Evolutionary conservation across 2,888 invertebrate species (phyloP), one percentile per base, ranked within the genome.

Genomic region (Hypolimnas misippus): DNA sequence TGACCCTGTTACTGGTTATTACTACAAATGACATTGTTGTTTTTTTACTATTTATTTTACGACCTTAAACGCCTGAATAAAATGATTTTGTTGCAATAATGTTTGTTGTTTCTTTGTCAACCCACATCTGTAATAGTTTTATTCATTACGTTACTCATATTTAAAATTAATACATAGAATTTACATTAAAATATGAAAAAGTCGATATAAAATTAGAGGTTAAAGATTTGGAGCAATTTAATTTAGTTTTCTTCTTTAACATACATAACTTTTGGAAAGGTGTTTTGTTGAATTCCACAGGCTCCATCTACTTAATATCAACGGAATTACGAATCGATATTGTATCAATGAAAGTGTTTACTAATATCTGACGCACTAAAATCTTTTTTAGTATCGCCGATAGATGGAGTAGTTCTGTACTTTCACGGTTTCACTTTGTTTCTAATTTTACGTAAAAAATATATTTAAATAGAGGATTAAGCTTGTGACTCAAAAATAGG

Each of bases 1-100:
- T 62, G 85, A 88, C 38, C 73, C 86, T 0, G 59, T 77, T 66
- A 77, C 79, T 29, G 92, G 92, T 3, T 92, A 91, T 60, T 74
- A 85, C 71, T 92, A 92, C 66, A 77, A 77, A 78, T 6, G 8
- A 14, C 49, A 40, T 21, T 5, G 14, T 14, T 19, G 17, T 35
- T 54, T 53, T 56, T 51, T 62, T 29, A 40, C 49, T 50, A 29
- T 58, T 55, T 46, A 50, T 16, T 14, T 10, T 12, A 19, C 7
- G 25, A 29, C 10, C 40, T 19, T 50, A 38, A 21, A 46, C 3
- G 12, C 7, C n/a, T 49, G 4, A 49, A 49, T 49, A 49, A 49
- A 49, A 29, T 49, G 12, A 38, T 38, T 16, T 49, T 14, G 44
- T 46, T 46, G 19, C 44, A 46, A 46, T 12, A 21, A 21, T 3